Conservation (phyloP, 2,888 invertebrate genomes). For the Eustalomyia histrio region DNA sequence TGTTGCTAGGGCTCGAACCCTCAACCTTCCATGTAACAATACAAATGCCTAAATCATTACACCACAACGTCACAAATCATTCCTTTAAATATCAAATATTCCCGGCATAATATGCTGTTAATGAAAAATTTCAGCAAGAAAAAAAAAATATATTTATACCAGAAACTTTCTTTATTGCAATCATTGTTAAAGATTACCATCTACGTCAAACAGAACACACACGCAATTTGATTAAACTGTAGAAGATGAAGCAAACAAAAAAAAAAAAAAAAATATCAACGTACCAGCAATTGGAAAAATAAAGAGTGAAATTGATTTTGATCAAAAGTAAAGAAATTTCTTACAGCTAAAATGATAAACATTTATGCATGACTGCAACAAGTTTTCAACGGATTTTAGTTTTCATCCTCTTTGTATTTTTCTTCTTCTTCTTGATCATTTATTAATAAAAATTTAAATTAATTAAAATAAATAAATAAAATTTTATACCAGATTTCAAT, state of each 20-base stretch:
- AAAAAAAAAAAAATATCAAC: constrained; percentile 3
- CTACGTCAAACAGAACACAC: constrained; percentile 63
- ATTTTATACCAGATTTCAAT: constrained; percentile 33
- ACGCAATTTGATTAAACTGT: constrained; percentile 62
- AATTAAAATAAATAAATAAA: constrained; percentile 60
- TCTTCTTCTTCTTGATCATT: constrained; percentile 4
- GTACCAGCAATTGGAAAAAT: constrained; percentile 46
- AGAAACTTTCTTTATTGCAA: constrained; percentile 63
- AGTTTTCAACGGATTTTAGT: constrained; percentile 46
- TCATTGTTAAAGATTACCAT: constrained; percentile 62
- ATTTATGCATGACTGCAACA: constrained; percentile 32
- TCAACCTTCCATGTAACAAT: no score
- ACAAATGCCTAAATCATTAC: no score
- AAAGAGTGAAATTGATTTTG: constrained; percentile 60
- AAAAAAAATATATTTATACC: constrained; percentile 6
- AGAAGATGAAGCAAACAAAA: constrained; percentile 20
- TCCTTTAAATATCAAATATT: neutral
- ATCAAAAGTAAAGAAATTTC: constrained; percentile 41
- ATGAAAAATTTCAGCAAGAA: constrained; percentile 31
- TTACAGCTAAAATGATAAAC: constrained; percentile 29
- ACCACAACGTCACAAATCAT: no score
- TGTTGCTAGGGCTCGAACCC: no score
- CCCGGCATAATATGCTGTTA: constrained; percentile 29
- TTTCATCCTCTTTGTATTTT: neutral
- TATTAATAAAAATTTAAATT: constrained; percentile 51